Conservation (phyloP, 2,113 vertebrate genomes). For the Dromaius novaehollandiae region DNA sequence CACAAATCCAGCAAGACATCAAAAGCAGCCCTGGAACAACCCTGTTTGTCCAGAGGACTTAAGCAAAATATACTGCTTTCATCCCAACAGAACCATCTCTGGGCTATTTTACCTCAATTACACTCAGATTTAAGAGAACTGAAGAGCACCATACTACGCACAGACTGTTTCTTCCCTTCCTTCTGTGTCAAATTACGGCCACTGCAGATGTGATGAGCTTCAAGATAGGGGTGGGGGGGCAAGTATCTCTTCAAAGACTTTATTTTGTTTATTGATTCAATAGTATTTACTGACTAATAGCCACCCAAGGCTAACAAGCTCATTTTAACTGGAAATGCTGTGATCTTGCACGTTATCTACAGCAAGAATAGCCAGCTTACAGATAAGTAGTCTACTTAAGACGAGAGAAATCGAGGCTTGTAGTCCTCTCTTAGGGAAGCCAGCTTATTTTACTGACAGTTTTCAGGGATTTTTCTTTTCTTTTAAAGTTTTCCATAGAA, state of each 20-base stretch:
- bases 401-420: neutral
- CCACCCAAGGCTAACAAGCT: neutral
- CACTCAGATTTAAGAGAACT: neutral
- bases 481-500: neutral
- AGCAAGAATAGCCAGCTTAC: neutral
- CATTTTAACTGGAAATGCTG: neutral
- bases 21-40: neutral
- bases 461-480: neutral
- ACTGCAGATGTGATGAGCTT: neutral
- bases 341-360: neutral
- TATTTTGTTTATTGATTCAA: conserved; percentile 5
- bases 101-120: neutral
- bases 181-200: neutral
- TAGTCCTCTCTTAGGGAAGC: neutral
- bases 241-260: neutral
- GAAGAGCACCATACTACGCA: neutral
- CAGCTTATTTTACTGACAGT: neutral
- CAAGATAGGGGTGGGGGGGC: neutral
- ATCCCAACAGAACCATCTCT: neutral
- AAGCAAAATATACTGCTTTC: neutral
- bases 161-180: neutral
- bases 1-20: neutral
- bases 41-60: neutral
- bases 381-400: neutral
- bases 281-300: conserved; percentile 7